Base-by-base conservation (phyloP, 2,888 invertebrate genomes). In the Cacoxenus indagator region DNA sequence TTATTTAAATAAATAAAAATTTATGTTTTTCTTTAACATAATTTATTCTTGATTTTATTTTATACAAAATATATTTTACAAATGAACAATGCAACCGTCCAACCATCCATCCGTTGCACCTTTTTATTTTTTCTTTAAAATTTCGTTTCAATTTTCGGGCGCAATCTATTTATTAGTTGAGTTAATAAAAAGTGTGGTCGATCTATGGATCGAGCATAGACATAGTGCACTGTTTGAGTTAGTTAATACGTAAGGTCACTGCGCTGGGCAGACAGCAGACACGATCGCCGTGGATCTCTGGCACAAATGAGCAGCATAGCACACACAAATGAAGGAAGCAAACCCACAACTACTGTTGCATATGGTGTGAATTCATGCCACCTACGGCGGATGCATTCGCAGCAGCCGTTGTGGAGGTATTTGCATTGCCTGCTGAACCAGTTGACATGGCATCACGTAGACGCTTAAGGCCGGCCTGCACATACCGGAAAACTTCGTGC, bases 401-500 rank as follows among this genome's bases (percentile, higher is more conserved):
- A n/a, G n/a, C n/a, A n/a, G n/a, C n/a, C n/a, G n/a, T n/a, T n/a
- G n/a, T n/a, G n/a, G n/a, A n/a, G n/a, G n/a, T n/a, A n/a, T n/a
- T n/a, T n/a, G 74, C 27, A n/a, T 26, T 48, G 14, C 48, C 2
- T 27, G 3, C 19, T 64, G 64, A 3, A 4, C 22, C 14, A 1
- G n/a, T 11, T 46, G 77, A 80, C 75, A 84, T 82, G 73, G 77
- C 78, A 73, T 85, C 84, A 77, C 88, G 88, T 54, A 88, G 83
- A 75, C 86, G 86, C 77, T 88, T 86, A 11, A 88, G 82, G 66
- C 88, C 88, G 65, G 87, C 87, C 75, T 88, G 89, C 48, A 96
- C 95, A 89, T 96, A 96, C 84, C 93, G 92, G 76, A 97, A 96
- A 73, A 97, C 91, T 84, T 97, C 95, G 64, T 92, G 92, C 87